Conservation (phyloP, 2,113 vertebrate genomes). For the Equus quagga region DNA sequence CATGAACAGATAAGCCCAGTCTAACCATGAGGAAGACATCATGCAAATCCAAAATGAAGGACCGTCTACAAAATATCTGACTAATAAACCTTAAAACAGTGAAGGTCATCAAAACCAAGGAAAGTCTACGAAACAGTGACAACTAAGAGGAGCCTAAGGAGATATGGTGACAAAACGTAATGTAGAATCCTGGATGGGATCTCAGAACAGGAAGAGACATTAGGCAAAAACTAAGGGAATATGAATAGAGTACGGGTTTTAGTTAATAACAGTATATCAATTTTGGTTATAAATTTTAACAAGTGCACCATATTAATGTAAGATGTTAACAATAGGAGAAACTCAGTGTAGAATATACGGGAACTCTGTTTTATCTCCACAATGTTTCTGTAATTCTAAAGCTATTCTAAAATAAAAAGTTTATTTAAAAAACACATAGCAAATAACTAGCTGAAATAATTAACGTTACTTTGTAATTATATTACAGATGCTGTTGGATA, state of each 20-base stretch:
- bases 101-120: neutral
- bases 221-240: neutral
- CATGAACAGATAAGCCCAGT: neutral
- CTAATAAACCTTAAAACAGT: neutral
- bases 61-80: neutral
- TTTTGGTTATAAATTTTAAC: neutral
- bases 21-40: neutral
- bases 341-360: neutral
- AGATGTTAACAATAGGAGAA: neutral
- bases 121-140: neutral
- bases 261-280: neutral
- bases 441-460: neutral
- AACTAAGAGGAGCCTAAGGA: neutral
- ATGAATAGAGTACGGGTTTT: neutral
- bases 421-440: neutral
- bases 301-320: neutral
- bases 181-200: too few relatives aligned
- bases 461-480: neutral
- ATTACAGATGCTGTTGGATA: neutral
- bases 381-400: slow-evolving; percentile 25
- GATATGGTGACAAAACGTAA: too few relatives aligned
- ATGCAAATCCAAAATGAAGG: neutral
- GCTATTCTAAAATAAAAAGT: neutral
- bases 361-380: neutral
- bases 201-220: neutral